These are phyloP conservation scores for Tapirus terrestris DNA, from an alignment of 2,113 vertebrate species.

Conservation along the genomic window DNA sequence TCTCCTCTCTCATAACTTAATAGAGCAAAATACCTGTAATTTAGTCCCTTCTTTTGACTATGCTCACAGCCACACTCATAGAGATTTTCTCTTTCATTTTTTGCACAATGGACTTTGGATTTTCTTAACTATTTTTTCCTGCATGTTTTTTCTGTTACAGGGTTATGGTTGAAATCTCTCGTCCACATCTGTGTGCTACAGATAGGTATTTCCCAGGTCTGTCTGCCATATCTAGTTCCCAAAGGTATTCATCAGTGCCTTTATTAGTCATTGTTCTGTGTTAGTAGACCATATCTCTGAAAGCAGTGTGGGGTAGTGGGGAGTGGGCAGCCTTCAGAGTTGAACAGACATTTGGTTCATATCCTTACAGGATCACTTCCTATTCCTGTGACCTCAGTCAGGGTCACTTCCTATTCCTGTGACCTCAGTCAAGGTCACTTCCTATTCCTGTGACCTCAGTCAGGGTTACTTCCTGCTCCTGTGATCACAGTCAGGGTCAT, in stretches of 20 bases:
- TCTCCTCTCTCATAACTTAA: no score
- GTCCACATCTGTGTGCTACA: accelerated
- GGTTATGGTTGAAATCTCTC: not conserved
- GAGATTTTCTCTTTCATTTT: not conserved
- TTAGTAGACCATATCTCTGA: accelerated
- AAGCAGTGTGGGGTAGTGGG: accelerated
- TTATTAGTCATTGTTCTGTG: accelerated
- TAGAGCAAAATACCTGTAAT: no score
- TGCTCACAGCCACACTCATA: accelerated
- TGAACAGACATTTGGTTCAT: no score
- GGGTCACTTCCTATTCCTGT: not conserved
- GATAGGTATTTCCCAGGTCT: accelerated
- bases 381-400: not conserved
- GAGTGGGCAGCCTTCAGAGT: accelerated
- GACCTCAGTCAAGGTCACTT: not conserved
- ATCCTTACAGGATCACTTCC: not conserved
- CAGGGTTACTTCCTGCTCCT: no score
- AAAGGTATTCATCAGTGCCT: not conserved
- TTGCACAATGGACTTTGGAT: no score
- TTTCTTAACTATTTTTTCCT: not conserved
- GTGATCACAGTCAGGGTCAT: not conserved
- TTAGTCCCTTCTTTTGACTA: not conserved
- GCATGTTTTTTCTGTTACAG: not conserved
- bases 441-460: not conserved
- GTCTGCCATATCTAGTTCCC: not conserved